Percentiles rank a stretch among this genome's conserved stretches.
Evolutionary conservation across 2,888 invertebrate genomes (phyloP).

Genomic region (Latrodectus elegans): DNA sequence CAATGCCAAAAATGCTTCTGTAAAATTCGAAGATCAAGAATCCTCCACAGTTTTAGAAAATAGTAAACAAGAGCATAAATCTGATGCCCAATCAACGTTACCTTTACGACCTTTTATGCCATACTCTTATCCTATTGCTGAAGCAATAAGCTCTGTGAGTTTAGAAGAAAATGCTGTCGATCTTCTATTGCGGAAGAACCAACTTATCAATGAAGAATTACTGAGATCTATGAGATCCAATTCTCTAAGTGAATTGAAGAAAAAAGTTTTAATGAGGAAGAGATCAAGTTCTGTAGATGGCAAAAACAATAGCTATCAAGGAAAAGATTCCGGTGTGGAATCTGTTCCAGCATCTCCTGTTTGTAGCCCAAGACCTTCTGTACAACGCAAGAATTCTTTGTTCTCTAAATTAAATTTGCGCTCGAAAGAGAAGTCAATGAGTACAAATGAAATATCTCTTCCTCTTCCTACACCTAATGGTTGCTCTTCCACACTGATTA

Average conservation of each 20-base stretch:
- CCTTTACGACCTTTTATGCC: constrained; percentile 71
- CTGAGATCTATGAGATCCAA: constrained; percentile 69
- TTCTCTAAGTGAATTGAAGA: constrained; percentile 71
- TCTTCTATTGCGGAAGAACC: constrained; percentile 45
- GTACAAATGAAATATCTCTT: constrained; percentile 69
- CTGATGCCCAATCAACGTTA: constrained; percentile 20
- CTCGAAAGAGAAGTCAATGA: constrained; percentile 70
- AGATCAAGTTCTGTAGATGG: constrained; percentile 71
- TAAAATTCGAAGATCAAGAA: neutral
- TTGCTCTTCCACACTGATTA: constrained; percentile 28
- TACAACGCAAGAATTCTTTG: constrained; percentile 61
- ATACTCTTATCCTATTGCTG: constrained; percentile 55
- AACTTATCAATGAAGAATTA: constrained; percentile 56
- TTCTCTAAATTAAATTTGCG: constrained; percentile 66
- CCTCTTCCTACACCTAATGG: constrained; percentile 41
- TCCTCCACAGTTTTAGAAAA: neutral
- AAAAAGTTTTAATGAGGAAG: constrained; percentile 70
- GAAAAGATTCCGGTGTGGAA: constrained; percentile 38
- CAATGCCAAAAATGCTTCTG: constrained; percentile 6
- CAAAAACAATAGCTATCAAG: constrained; percentile 43
- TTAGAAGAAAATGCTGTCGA: constrained; percentile 17
- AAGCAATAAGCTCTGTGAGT: constrained; percentile 10
- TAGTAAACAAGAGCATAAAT: neutral
- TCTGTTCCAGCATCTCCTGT: constrained; percentile 51
- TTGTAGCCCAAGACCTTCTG: constrained; percentile 41